Base-by-base conservation (phyloP, 1,140 invertebrate species). In the Drosophila lacertosa region DNA sequence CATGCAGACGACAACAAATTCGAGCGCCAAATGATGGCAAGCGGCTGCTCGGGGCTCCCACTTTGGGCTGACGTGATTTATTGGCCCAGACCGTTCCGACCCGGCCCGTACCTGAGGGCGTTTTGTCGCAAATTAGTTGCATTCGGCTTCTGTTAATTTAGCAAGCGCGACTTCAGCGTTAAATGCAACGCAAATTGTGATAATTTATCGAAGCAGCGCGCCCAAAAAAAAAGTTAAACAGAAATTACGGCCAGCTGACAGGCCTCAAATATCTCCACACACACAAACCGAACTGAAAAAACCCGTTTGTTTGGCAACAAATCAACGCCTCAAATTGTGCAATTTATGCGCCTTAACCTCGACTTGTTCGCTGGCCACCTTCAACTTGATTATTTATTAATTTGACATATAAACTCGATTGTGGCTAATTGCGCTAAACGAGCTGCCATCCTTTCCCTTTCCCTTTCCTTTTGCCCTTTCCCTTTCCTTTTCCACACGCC, bases 131-230 rank as follows among this genome's bases (percentile, higher is more conserved):
- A 88, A 88, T 88, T 88, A 88, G 82, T 82, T 88, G 82, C 82
- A 88, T 88, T 88, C 82, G 82, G 82, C 82, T 88, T 88, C 84
- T 89, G 84, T 89, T 84, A 89, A 89, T 89, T 89, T 89, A 84
- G 76, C 71, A 59, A 68, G 48, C 26, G 63, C 50, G 48, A 33
- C 62, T 63, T 37, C 62, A 45, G 60, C 63, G 74, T 54, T 74
- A 71, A 82, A 78, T 78, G 82, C 82, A 88, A 89, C 78, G 82
- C 82, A 82, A 88, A 88, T 88, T 88, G 82, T 71, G 83, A 88
- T 88, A 82, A 88, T 88, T 88, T 88, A 88, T 88, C 77, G 83
- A 82, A 88, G 48, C 58, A 67, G 45, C 58, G 59, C 45, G 59
- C 55, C 59, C 68, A 83, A 84, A n/a, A n/a, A n/a, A n/a, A n/a